phyloP scores from a whole-genome alignment of 2,113 vertebrate genomes.

The Myotis davidii region DNA sequence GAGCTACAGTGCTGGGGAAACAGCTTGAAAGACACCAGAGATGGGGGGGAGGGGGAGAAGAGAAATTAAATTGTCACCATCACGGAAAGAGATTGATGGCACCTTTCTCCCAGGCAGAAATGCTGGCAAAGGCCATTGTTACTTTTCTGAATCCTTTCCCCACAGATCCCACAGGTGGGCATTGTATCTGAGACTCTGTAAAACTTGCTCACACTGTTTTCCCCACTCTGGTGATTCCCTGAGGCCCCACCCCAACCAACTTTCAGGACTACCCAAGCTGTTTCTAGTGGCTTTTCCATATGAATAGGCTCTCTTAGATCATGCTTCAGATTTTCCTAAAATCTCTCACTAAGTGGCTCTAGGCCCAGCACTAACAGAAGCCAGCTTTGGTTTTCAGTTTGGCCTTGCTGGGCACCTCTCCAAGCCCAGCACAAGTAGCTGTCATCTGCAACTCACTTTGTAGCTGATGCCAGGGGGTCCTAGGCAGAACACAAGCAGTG shows the following conservation, averaged over 20 bases:
- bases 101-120: not conserved
- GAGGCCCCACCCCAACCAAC: not conserved
- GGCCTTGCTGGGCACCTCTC: not conserved
- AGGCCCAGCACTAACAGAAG: not conserved
- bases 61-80: not conserved
- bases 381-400: not conserved
- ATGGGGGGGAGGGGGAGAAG: not conserved
- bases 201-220: not conserved
- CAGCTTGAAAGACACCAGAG: not conserved
- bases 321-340: not conserved
- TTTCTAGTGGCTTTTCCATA: not conserved
- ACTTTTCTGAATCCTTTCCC: not conserved
- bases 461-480: not conserved
- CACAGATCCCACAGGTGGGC: not conserved
- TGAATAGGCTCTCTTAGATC: not conserved
- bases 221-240: not conserved
- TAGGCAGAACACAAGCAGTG: not conserved
- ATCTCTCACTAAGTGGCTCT: not conserved
- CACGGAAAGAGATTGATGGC: not conserved
- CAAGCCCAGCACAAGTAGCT: not conserved
- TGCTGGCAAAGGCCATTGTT: not conserved
- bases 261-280: not conserved
- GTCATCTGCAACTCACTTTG: not conserved
- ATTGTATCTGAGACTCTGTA: not conserved
- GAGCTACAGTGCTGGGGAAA: not conserved